Percentiles rank a stretch among this genome's conserved stretches.
These are phyloP conservation scores for Corynorhinus townsendii DNA, from an alignment of 2,113 vertebrate species.

Conservation along the genomic window DNA sequence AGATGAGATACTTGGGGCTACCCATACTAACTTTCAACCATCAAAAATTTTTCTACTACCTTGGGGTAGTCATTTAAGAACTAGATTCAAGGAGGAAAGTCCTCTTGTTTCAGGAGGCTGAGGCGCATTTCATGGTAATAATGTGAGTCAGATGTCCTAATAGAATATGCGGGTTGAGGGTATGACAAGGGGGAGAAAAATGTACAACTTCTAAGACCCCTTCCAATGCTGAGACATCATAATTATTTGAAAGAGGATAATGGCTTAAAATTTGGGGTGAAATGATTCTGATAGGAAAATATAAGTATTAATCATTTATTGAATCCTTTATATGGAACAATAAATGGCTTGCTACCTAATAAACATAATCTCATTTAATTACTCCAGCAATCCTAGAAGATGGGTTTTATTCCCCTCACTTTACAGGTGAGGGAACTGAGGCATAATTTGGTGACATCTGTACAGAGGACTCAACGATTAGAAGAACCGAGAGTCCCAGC, in stretches of 20 bases:
- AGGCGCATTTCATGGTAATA: background rate
- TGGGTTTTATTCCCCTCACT: background rate
- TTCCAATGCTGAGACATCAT: background rate
- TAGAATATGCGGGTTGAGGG: rapidly evolving
- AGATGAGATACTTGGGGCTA: background rate
- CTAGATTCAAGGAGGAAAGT: background rate
- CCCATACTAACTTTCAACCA: background rate
- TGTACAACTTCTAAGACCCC: background rate
- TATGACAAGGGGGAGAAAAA: background rate
- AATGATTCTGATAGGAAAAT: background rate
- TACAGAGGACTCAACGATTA: background rate
- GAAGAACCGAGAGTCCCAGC: background rate
- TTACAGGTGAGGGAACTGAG: background rate
- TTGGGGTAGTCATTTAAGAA: background rate
- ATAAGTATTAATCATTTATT: background rate
- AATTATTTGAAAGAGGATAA: background rate
- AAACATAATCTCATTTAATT: background rate
- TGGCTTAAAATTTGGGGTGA: background rate
- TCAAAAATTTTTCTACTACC: background rate
- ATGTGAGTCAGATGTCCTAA: background rate
- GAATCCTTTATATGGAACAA: background rate
- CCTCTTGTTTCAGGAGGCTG: background rate
- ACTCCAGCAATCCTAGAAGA: background rate
- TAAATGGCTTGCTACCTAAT: background rate
- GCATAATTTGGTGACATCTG: background rate